phyloP scores from a whole-genome alignment of 2,888 invertebrate species.

The Bugulina stolonifera region DNA sequence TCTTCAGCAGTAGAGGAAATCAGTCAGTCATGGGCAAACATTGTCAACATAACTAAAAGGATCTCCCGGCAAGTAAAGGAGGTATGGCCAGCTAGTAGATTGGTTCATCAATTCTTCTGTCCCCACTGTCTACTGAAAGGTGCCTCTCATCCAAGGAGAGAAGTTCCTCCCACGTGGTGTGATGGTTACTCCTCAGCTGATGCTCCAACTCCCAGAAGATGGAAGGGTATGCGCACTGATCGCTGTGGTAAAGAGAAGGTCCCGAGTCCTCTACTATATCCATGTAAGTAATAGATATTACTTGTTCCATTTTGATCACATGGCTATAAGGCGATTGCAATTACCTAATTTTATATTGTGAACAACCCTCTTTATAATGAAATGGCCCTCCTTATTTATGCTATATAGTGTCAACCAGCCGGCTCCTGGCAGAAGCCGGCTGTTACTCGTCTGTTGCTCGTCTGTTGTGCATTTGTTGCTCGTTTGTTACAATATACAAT shows the following conservation, averaged over 20 bases:
- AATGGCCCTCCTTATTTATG: too few species aligned
- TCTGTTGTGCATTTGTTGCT: too few species aligned
- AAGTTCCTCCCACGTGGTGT: background rate
- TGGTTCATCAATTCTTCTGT: background rate
- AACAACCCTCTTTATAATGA: too few species aligned
- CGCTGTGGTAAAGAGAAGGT: background rate
- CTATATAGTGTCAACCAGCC: too few species aligned
- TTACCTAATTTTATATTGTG: too few species aligned
- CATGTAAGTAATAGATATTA: background rate
- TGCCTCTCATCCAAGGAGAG: background rate
- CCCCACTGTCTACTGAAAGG: background rate
- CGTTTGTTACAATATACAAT: too few species aligned
- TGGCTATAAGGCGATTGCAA: too few species aligned
- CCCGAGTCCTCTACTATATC: background rate
- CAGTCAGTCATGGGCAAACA: background rate
- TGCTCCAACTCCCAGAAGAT: background rate
- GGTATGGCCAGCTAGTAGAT: background rate
- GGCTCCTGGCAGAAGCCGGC: too few species aligned
- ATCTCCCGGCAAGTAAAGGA: background rate
- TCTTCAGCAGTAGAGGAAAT: background rate
- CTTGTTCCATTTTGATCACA: too few species aligned
- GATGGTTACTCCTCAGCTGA: too few species aligned
- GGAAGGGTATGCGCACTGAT: background rate
- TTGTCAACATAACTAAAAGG: background rate
- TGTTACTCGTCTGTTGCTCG: too few species aligned